Evolutionary conservation across 2,113 vertebrate species (phyloP), one percentile per base, ranked within the genome.

Genomic region (Haemorhous mexicanus): DNA sequence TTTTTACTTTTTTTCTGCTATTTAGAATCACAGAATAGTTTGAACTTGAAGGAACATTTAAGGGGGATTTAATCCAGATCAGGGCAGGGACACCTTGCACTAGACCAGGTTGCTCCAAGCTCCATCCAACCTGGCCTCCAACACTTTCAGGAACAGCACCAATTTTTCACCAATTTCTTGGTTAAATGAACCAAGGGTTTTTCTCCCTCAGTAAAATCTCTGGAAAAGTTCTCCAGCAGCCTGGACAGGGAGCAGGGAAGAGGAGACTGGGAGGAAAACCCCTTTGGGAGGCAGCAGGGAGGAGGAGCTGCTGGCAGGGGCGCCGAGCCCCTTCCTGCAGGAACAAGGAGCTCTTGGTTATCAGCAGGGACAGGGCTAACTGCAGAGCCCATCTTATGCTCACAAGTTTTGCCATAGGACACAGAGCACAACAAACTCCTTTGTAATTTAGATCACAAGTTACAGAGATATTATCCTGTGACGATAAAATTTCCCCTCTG

Each of bases 381-480:
- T 88, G 84, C 46, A 80, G 73, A 84, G 33, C 43, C 69, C 15
- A 27, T 28, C 91, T 66, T 89, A 47, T 6, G 85, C 95, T 97
- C 94, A 89, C 87, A 91, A 90, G 87, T 94, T 96, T 96, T 97
- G 92, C 94, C 96, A 91, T 6, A 85, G 90, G 87, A 90, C 81
- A 81, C 10, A 2, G 69, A 89, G 80, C 46, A 93, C 89, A 97
- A 95, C 44, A 17, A 75, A 50, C 78, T 23, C 21, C 95, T 96
- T 96, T 94, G 91, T 96, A 21, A 90, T 55, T 83, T 58, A 78
- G 89, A 94, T 96, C 97, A 97, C 70, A 86, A 96, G 90, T 88
- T 96, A 22, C 53, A 81, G 88, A 89, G 79, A 64, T 61, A 46
- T 53, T 78, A 90, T 85, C 96, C 94, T 85, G 52, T 90, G 95